Conservation (phyloP, 2,797 vertebrate genomes). For the Macrochelys suwanniensis region DNA sequence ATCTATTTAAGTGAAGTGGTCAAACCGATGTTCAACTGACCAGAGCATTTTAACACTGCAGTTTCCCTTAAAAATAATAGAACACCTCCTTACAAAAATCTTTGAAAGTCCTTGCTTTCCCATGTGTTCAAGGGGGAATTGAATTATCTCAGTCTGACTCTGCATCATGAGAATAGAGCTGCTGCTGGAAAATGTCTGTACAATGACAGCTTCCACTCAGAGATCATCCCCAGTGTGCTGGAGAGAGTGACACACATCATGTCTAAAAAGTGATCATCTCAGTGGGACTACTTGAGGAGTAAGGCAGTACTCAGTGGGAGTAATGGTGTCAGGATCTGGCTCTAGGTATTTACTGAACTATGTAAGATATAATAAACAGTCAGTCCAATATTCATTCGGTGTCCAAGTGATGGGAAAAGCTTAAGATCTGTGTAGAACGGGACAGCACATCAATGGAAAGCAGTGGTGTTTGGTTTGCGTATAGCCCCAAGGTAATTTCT, state of each 20-base stretch:
- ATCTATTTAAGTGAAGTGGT: background rate
- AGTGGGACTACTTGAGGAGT: background rate
- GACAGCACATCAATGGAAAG: fast-evolving
- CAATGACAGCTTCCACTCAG: background rate
- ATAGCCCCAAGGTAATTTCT: slow-evolving; percentile 3
- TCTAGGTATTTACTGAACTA: background rate
- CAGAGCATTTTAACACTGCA: background rate
- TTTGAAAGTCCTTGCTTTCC: background rate
- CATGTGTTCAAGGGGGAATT: background rate
- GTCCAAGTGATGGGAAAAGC: fast-evolving
- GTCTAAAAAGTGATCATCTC: background rate
- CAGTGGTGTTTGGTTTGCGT: background rate
- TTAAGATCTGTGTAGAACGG: background rate
- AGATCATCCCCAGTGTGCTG: fast-evolving
- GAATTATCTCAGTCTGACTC: background rate
- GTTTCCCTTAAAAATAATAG: background rate
- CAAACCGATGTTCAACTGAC: background rate
- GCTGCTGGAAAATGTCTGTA: background rate
- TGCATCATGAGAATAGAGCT: background rate
- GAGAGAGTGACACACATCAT: background rate
- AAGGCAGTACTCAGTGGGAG: background rate
- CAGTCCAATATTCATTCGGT: background rate
- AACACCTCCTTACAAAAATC: background rate
- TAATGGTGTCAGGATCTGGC: background rate
- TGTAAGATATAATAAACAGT: background rate